Evolutionary conservation across 1,140 invertebrate genomes (phyloP), one percentile per base, ranked within the genome.

Genomic region (Andricus grossulariae): DNA sequence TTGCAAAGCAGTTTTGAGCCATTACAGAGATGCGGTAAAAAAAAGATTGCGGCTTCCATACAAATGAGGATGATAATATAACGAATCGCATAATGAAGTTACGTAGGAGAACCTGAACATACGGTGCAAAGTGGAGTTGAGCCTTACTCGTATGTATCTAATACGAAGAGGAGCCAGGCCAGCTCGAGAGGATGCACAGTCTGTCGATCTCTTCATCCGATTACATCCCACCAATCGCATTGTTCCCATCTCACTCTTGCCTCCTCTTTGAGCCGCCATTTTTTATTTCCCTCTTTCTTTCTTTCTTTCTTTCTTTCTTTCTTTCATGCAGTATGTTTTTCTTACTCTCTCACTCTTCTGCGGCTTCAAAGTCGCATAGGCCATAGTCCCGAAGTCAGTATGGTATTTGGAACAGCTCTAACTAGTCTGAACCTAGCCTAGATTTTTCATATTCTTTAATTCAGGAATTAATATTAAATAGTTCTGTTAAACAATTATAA

Each of bases 151-250:
- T 39, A 60, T 74, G 79, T 80, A 72, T 75, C 10, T 45, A 5
- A 32, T 32, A 45, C 39, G 74, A 78, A 55, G 81, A 76, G 77
- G 79, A 81, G 82, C 77, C 72, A 66, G 71, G 74, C 71, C 79
- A 72, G 78, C 80, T 78, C 72, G 81, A 83, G 84, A 85, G 84
- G 84, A 85, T 83, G 84, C 84, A 83, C 80, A 85, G 84, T 83
- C 80, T 83, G 76, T 78, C 80, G 84, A 85, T 84, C 84, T 85
- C 78, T 82, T 84, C 82, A 85, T 85, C 82, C 82, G 84, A 85
- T 84, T 85, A 85, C 80, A 79, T 81, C 84, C 78, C 79, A 78
- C 84, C 82, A 78, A 75, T 76, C 60, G 70, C 51, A 78, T 80
- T 79, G 57, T 80, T 77, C 76, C 77, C 80, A 77, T 80, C 52